Conservation (phyloP, 2,888 invertebrate genomes). For the Podabrus alpinus region DNA sequence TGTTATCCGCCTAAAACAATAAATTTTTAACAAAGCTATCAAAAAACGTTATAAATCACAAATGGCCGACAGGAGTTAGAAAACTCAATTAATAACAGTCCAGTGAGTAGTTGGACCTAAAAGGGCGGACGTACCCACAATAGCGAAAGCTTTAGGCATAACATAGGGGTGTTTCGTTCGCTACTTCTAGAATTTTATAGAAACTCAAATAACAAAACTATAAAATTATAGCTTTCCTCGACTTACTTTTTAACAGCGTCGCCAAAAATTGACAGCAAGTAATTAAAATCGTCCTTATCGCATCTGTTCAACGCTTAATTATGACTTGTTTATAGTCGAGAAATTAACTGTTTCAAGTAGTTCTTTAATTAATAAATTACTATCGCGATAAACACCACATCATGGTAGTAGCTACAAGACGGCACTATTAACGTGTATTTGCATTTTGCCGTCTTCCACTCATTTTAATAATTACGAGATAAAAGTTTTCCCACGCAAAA, state of each 20-base stretch:
- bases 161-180: slow-evolving; percentile 30
- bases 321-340: slow-evolving; percentile 5
- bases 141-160: slow-evolving; percentile 44
- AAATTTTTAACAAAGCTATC: slow-evolving; percentile 39
- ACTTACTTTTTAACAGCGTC: background rate
- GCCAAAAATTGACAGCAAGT: slow-evolving; percentile 9
- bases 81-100: slow-evolving; percentile 43
- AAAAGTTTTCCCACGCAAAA: slow-evolving; percentile 1
- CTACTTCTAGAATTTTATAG: background rate
- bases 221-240: background rate
- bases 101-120: slow-evolving; percentile 39
- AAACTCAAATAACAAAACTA: background rate
- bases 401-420: background rate
- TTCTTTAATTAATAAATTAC: background rate
- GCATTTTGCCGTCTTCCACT: background rate
- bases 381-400: background rate
- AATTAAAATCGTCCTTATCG: slow-evolving; percentile 8
- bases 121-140: slow-evolving; percentile 44
- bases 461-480: slow-evolving; percentile 2
- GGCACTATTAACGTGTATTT: background rate
- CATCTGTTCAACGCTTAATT: slow-evolving; percentile 15
- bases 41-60: slow-evolving; percentile 42
- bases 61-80: slow-evolving; percentile 44
- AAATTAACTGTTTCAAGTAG: background rate
- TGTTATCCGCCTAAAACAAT: slow-evolving; percentile 40